Conservation (phyloP, 2,113 vertebrate species). For the Aegypius monachus region DNA sequence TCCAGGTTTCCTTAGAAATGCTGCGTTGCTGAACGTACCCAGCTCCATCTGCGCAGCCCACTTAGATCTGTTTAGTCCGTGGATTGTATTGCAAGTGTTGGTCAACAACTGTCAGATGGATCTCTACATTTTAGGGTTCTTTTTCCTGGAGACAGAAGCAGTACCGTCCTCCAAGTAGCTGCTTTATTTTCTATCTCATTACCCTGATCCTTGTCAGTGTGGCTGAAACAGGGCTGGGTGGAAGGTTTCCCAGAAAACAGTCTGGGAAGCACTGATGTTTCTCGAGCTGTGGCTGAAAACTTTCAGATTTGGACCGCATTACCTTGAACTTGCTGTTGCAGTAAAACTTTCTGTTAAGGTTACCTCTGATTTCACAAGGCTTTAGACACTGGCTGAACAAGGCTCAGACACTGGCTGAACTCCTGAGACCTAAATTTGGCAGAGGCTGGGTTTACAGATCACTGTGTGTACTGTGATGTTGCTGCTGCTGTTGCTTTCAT, state of each 20-base stretch:
- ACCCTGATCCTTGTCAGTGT: constrained; percentile 35
- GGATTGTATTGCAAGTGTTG: background rate
- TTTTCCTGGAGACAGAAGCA: constrained; percentile 60
- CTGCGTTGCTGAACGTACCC: background rate
- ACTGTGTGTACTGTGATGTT: background rate
- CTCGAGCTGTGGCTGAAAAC: background rate
- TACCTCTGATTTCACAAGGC: background rate
- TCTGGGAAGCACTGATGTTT: background rate
- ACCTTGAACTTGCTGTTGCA: background rate
- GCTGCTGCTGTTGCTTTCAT: background rate
- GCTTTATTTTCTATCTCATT: constrained; percentile 69
- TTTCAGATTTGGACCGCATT: background rate
- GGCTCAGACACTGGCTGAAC: background rate
- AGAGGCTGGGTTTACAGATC: background rate
- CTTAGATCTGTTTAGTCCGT: background rate
- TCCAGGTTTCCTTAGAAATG: background rate
- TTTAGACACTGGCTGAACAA: background rate
- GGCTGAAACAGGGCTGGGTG: constrained; percentile 1
- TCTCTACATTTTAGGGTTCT: background rate
- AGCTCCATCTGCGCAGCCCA: background rate
- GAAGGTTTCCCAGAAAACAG: background rate
- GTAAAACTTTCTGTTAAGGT: background rate
- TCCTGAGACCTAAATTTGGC: background rate
- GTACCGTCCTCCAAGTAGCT: constrained; percentile 23
- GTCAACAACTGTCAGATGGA: background rate